A percentile compares a stretch with the other conserved stretches of the same genome.
Evolutionary conservation across 2,888 invertebrate genomes (phyloP).

Genomic region (Podabrus alpinus): DNA sequence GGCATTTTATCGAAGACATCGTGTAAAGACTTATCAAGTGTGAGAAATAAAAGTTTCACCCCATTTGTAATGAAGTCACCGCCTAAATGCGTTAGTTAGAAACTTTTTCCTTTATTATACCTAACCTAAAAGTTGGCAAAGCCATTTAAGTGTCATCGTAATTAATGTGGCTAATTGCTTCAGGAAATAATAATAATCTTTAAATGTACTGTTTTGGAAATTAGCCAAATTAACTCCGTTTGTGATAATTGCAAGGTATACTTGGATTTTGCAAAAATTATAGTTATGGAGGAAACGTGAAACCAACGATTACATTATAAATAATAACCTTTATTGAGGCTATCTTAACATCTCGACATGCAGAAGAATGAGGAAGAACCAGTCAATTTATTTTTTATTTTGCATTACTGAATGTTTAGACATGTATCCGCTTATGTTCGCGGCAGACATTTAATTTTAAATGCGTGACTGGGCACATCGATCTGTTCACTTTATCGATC

Average conservation of each 20-base stretch:
- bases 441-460: constrained; percentile 14
- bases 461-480: constrained; percentile 18
- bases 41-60: neutral
- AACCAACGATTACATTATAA: neutral
- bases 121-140: neutral
- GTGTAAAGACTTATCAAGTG: neutral
- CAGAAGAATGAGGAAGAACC: constrained; percentile 17
- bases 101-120: neutral
- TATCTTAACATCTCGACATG: neutral
- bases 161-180: constrained; percentile 3
- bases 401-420: constrained; percentile 17
- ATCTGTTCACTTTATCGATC: constrained; percentile 12
- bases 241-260: neutral
- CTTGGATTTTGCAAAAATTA: neutral
- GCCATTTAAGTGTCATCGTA: neutral
- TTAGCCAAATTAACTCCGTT: neutral
- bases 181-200: constrained; percentile 4
- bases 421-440: constrained; percentile 8
- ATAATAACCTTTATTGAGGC: constrained; percentile 7
- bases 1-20: neutral
- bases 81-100: neutral
- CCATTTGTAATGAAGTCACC: neutral
- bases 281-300: neutral
- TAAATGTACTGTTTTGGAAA: constrained; percentile 1
- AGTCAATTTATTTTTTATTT: constrained; percentile 11